Conservation (phyloP, 2,113 vertebrate genomes). For the Xerus inauris region DNA sequence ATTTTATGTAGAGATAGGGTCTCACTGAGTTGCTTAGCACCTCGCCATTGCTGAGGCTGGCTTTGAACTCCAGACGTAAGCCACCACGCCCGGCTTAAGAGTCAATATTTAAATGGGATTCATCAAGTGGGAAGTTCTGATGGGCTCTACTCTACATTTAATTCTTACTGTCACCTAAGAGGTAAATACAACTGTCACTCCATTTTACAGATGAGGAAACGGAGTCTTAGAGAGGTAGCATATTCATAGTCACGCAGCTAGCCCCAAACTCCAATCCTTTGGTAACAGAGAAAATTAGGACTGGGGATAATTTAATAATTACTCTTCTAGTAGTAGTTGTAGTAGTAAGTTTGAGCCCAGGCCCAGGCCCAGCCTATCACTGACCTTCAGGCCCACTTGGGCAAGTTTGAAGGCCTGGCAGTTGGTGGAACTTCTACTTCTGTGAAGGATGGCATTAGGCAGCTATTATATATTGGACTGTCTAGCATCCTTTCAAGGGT, state of each 20-base stretch:
- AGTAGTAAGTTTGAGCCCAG: background rate
- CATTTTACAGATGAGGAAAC: background rate
- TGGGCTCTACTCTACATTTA: background rate
- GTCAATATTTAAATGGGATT: background rate
- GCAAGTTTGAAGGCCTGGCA: background rate
- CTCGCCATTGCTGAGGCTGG: too few relatives aligned
- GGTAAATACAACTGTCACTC: background rate
- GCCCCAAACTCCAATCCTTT: background rate
- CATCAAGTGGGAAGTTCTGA: background rate
- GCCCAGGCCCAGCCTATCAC: too few relatives aligned
- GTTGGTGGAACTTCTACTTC: background rate
- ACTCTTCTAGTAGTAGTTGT: background rate
- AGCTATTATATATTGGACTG: background rate
- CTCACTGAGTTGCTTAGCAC: too few relatives aligned
- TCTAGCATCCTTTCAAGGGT: background rate
- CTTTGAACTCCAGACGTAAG: too few relatives aligned
- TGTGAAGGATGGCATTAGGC: background rate
- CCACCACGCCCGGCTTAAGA: too few relatives aligned
- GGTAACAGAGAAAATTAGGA: background rate
- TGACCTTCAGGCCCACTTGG: background rate
- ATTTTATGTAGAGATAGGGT: too few relatives aligned
- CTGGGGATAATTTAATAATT: background rate
- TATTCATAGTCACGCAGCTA: background rate
- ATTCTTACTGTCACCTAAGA: background rate
- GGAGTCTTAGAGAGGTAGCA: background rate